Evolutionary conservation across 2,797 vertebrate genomes (phyloP).

Genomic region (Schizopygopsis pylzovi): DNA sequence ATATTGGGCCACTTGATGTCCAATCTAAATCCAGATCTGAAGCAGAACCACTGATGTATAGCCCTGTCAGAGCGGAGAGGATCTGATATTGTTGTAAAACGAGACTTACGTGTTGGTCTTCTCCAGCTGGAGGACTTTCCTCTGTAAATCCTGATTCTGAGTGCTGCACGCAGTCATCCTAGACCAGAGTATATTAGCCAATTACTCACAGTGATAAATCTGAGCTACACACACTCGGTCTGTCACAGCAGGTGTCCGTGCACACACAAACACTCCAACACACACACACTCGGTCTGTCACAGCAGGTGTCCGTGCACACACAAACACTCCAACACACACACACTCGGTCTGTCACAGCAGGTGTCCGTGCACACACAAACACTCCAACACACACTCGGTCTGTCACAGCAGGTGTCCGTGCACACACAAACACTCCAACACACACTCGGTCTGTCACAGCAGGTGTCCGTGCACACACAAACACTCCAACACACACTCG

Average conservation of each 20-base stretch:
- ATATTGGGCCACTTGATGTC: background rate
- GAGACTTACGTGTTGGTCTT: slow-evolving; percentile 89
- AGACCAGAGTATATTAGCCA: slow-evolving; percentile 30
- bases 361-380: background rate
- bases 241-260: background rate
- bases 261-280: background rate
- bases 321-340: background rate
- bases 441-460: background rate
- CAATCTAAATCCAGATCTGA: background rate
- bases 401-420: background rate
- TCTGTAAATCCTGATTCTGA: slow-evolving; percentile 91
- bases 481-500: background rate
- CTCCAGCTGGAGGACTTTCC: slow-evolving; percentile 89
- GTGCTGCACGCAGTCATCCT: slow-evolving; percentile 89
- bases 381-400: background rate
- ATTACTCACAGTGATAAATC: slow-evolving; percentile 24
- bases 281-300: background rate
- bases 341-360: background rate
- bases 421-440: background rate
- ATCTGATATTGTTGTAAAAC: background rate
- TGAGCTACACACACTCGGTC: background rate
- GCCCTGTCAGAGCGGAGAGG: background rate
- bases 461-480: background rate
- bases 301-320: background rate
- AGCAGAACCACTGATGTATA: background rate